These are phyloP conservation scores for Leucophenga maculata DNA, from an alignment of 2,888 invertebrate genomes.

Conservation along the genomic window DNA sequence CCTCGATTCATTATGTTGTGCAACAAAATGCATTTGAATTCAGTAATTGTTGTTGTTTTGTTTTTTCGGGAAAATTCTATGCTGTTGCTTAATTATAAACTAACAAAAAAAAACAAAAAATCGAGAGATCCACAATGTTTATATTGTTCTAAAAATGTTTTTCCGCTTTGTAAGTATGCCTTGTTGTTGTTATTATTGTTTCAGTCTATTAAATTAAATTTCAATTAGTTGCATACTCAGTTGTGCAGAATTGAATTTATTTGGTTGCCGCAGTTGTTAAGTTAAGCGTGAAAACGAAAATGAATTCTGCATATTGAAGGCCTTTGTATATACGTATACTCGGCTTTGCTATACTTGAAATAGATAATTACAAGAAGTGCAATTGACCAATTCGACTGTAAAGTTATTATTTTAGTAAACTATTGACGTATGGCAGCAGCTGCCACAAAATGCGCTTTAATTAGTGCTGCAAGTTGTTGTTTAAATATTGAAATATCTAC, in stretches of 20 bases:
- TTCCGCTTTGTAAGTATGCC: constrained; percentile 17
- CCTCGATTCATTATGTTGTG: too few relatives aligned
- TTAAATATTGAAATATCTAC: too few relatives aligned
- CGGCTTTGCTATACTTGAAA: too few relatives aligned
- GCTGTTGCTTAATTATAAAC: not conserved
- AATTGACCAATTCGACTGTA: too few relatives aligned
- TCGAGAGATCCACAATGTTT: not conserved
- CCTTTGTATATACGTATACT: too few relatives aligned
- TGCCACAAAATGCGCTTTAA: too few relatives aligned
- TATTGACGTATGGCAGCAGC: too few relatives aligned
- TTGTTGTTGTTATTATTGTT: constrained; percentile 23
- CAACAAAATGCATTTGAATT: constrained; percentile 1
- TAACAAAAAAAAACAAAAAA: not conserved
- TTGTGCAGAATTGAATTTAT: constrained; percentile 11
- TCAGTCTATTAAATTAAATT: constrained; percentile 19
- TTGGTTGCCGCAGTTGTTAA: constrained; percentile 3
- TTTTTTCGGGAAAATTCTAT: not conserved
- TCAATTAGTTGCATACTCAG: constrained; percentile 21
- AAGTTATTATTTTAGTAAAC: too few relatives aligned
- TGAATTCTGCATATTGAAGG: too few relatives aligned
- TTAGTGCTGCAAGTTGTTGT: too few relatives aligned
- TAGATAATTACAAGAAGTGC: too few relatives aligned
- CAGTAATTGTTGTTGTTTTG: not conserved
- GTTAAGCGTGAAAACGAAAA: constrained; percentile 10
- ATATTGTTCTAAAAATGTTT: constrained; percentile 44